phyloP scores from a whole-genome alignment of 2,888 invertebrate species.

The Aquatica leii region DNA sequence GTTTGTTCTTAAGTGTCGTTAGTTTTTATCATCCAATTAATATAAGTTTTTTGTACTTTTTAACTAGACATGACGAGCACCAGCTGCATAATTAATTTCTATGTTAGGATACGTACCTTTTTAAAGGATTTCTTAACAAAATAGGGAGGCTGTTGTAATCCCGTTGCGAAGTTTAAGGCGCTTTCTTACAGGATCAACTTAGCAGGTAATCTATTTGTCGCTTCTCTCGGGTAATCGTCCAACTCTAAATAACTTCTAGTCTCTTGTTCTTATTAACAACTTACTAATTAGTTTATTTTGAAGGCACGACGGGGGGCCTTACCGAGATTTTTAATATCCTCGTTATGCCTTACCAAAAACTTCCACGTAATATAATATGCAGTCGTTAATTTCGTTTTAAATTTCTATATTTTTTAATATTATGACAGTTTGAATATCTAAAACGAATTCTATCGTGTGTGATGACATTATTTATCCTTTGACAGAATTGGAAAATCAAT shows the following conservation, averaged over 20 bases:
- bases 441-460: too few relatives aligned
- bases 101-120: not conserved
- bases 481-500: too few relatives aligned
- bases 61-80: too few relatives aligned
- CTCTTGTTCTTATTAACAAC: constrained; percentile 30
- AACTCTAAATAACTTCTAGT: constrained; percentile 30
- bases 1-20: too few relatives aligned
- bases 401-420: too few relatives aligned
- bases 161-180: constrained; percentile 12
- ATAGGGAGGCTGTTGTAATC: not conserved
- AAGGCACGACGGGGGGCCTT: too few relatives aligned
- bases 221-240: constrained; percentile 27
- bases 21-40: too few relatives aligned
- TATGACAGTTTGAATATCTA: too few relatives aligned
- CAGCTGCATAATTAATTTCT: not conserved
- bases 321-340: too few relatives aligned
- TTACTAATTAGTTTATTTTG: constrained; percentile 29
- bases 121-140: constrained; percentile 2
- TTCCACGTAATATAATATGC: constrained; percentile 9
- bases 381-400: too few relatives aligned
- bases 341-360: not conserved
- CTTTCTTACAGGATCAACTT: constrained; percentile 30
- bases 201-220: constrained; percentile 35
- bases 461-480: too few relatives aligned
- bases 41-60: too few relatives aligned